Percentiles rank a stretch among this genome's conserved stretches.
These are phyloP conservation scores for Mormyrus hasselquistii DNA, from an alignment of 2,797 vertebrate species.

Conservation along the genomic window DNA sequence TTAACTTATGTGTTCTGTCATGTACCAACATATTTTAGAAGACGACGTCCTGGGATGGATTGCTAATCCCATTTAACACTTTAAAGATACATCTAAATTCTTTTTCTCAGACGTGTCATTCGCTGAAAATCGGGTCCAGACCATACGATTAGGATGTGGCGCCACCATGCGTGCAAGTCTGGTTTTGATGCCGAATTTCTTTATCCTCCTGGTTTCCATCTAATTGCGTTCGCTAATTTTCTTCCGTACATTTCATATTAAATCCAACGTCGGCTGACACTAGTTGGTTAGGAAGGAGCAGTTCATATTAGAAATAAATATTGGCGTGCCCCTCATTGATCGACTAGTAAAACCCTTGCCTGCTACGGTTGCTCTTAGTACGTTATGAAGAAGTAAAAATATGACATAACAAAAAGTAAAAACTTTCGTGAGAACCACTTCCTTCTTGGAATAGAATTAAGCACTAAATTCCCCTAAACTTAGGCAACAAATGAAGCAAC, in stretches of 20 bases:
- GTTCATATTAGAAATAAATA: neutral
- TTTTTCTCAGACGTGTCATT: neutral
- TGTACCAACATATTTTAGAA: neutral
- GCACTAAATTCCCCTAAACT: neutral
- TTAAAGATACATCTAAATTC: neutral
- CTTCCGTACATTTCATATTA: neutral
- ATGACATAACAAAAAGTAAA: neutral
- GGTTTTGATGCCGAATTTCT: neutral
- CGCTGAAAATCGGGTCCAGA: neutral
- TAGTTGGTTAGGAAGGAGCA: neutral
- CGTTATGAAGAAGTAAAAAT: neutral
- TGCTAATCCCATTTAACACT: neutral
- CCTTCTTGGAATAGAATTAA: neutral
- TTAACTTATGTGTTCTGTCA: neutral
- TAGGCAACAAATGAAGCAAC: neutral
- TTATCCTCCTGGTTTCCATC: neutral
- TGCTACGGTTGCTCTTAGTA: neutral
- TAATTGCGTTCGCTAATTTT: neutral
- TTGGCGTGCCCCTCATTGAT: neutral
- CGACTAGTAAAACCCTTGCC: neutral
- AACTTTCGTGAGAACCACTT: neutral
- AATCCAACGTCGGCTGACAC: neutral
- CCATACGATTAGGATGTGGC: neutral
- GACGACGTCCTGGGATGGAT: neutral
- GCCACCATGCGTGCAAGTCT: neutral